phyloP scores from a whole-genome alignment of 2,888 invertebrate genomes.

The Cataglyphis altisquamis region DNA sequence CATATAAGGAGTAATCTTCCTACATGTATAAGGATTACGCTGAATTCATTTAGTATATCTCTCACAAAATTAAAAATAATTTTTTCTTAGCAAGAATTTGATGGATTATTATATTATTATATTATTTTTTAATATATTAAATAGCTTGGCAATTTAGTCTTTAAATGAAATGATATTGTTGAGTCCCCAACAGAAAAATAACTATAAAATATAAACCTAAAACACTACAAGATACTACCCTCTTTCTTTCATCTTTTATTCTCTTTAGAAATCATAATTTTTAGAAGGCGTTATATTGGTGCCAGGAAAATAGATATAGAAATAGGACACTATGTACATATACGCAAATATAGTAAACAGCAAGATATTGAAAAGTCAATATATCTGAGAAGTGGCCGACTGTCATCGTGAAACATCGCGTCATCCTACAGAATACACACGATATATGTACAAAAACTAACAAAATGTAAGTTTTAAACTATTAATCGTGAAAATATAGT shows the following conservation, averaged over 20 bases:
- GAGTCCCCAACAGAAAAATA: neutral
- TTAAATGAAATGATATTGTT: conserved; percentile 6
- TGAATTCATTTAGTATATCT: neutral
- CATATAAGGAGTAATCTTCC: neutral
- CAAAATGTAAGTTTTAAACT: neutral
- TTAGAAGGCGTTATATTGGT: neutral
- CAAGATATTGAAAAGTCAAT: neutral
- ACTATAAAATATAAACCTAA: neutral
- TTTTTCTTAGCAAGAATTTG: neutral
- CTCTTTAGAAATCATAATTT: neutral
- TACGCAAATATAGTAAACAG: neutral
- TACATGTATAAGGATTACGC: neutral
- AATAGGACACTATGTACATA: neutral
- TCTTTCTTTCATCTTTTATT: neutral
- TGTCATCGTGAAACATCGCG: neutral
- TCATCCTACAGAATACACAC: neutral
- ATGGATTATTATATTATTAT: neutral
- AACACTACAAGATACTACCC: neutral
- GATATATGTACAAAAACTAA: neutral
- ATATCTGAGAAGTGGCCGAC: neutral
- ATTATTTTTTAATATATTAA: neutral
- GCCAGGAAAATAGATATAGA: neutral
- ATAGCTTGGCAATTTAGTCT: neutral
- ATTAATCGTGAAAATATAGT: too few species aligned
- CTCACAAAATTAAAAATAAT: neutral